phyloP scores from a whole-genome alignment of 2,888 invertebrate species.

The Sycophila texana region DNA sequence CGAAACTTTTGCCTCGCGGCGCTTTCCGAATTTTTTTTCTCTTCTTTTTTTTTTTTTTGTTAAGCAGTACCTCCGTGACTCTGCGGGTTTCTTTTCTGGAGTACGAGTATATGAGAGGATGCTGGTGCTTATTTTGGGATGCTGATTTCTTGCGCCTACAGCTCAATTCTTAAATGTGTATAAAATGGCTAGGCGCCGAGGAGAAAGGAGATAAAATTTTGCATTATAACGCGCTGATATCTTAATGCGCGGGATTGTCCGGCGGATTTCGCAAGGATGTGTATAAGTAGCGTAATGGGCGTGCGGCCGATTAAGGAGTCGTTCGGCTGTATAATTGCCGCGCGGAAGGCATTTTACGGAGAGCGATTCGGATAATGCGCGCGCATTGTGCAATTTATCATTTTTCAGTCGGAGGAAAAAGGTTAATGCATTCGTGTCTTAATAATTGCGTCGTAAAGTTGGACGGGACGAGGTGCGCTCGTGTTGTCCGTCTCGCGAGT shows the following conservation, averaged over 20 bases:
- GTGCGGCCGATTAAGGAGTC: constrained; percentile 28
- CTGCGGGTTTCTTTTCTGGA: too few relatives aligned
- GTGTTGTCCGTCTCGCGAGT: not conserved
- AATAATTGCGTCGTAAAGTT: constrained; percentile 49
- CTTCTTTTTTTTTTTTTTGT: too few relatives aligned
- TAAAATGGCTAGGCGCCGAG: not conserved
- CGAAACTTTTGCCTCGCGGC: too few relatives aligned
- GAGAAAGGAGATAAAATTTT: constrained; percentile 1
- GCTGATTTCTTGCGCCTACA: too few relatives aligned
- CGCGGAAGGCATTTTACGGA: constrained; percentile 35
- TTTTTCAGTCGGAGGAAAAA: constrained; percentile 28
- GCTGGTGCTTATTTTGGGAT: too few relatives aligned
- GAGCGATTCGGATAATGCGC: constrained; percentile 35
- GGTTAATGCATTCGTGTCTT: constrained; percentile 42
- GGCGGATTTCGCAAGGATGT: constrained; percentile 24
- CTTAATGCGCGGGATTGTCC: constrained; percentile 28
- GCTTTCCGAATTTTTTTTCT: too few relatives aligned
- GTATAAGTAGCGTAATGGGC: constrained; percentile 1
- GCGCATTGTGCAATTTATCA: constrained; percentile 36
- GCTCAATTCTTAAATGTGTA: too few relatives aligned
- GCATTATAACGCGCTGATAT: constrained; percentile 16
- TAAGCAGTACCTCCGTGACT: too few relatives aligned
- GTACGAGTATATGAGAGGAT: too few relatives aligned
- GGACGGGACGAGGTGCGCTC: constrained; percentile 4
- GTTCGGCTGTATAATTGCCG: constrained; percentile 29